Evolutionary conservation across 2,888 invertebrate genomes (phyloP).

Genomic region (Sminthurinus aureus): DNA sequence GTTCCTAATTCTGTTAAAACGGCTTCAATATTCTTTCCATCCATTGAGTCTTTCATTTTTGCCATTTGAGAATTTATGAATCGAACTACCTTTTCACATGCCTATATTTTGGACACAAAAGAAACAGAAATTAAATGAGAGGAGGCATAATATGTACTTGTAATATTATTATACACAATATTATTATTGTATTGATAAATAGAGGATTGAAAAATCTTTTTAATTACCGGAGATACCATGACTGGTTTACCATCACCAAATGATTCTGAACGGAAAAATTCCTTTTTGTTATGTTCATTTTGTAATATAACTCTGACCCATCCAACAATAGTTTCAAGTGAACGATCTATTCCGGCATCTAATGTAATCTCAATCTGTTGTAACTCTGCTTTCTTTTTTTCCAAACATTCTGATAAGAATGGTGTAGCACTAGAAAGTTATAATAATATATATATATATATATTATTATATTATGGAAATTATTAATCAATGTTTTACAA

Average conservation of each 20-base stretch:
- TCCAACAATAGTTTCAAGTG: constrained; percentile 84
- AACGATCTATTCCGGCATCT: constrained; percentile 81
- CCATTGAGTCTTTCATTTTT: constrained; percentile 81
- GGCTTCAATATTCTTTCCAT: constrained; percentile 89
- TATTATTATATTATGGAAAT: too few relatives aligned
- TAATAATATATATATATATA: too few relatives aligned
- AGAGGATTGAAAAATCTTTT: neutral
- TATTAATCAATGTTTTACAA: too few relatives aligned
- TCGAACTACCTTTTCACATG: constrained; percentile 83
- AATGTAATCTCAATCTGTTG: constrained; percentile 91
- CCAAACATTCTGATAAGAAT: constrained; percentile 81
- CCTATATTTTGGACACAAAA: constrained; percentile 65
- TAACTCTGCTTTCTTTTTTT: constrained; percentile 83
- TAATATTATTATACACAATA: too few relatives aligned
- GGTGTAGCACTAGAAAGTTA: constrained; percentile 74
- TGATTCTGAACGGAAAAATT: constrained; percentile 84
- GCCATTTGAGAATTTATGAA: constrained; percentile 80
- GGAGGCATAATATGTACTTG: too few relatives aligned
- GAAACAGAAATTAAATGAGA: too few relatives aligned
- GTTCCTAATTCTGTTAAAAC: constrained; percentile 89
- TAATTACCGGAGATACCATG: constrained; percentile 78
- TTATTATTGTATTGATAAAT: too few relatives aligned
- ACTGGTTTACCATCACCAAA: constrained; percentile 71
- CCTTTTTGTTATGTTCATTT: constrained; percentile 93
- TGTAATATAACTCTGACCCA: constrained; percentile 91